phyloP scores from a whole-genome alignment of 2,888 invertebrate species.

The Andrena praecox region DNA sequence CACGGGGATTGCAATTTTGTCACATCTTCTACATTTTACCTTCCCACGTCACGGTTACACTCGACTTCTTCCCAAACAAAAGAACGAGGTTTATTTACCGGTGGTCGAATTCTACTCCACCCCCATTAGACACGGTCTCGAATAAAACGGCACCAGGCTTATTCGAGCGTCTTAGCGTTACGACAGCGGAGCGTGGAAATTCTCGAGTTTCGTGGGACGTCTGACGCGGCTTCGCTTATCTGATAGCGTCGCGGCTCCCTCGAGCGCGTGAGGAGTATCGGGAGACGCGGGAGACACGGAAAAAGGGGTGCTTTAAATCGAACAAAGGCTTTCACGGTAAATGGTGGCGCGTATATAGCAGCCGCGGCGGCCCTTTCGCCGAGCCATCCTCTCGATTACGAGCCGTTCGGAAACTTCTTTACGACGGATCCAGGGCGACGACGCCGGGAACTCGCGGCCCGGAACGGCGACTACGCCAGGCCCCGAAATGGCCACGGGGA shows the following conservation, averaged over 20 bases:
- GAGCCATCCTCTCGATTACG: slow-evolving; percentile 63
- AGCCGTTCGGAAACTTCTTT: slow-evolving; percentile 67
- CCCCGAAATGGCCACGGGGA: slow-evolving; percentile 53
- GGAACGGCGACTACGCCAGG: slow-evolving; percentile 35
- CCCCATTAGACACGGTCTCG: slow-evolving; percentile 9
- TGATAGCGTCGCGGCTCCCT: slow-evolving; percentile 28
- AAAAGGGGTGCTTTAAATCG: slow-evolving; percentile 65
- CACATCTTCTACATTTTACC: not conserved
- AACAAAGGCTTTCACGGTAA: slow-evolving; percentile 68
- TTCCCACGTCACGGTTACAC: not conserved
- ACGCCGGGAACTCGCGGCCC: slow-evolving; percentile 28
- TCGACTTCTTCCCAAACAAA: not conserved
- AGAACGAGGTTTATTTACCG: slow-evolving; percentile 2
- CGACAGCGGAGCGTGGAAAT: slow-evolving; percentile 45
- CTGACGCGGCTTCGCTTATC: slow-evolving; percentile 57
- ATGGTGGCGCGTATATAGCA: slow-evolving; percentile 40
- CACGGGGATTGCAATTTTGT: too few species aligned
- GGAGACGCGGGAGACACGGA: slow-evolving; percentile 42
- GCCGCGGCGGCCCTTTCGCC: slow-evolving; percentile 24
- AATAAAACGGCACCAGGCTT: slow-evolving; percentile 20
- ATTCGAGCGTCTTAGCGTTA: slow-evolving; percentile 37
- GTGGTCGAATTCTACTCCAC: not conserved
- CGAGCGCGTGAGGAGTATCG: slow-evolving; percentile 28
- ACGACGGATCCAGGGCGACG: slow-evolving; percentile 53
- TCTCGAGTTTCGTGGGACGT: slow-evolving; percentile 55